Percentiles rank a stretch among this genome's conserved stretches.
These are phyloP conservation scores for Drosophila pachea DNA, from an alignment of 1,140 invertebrate genomes.

Conservation along the genomic window DNA sequence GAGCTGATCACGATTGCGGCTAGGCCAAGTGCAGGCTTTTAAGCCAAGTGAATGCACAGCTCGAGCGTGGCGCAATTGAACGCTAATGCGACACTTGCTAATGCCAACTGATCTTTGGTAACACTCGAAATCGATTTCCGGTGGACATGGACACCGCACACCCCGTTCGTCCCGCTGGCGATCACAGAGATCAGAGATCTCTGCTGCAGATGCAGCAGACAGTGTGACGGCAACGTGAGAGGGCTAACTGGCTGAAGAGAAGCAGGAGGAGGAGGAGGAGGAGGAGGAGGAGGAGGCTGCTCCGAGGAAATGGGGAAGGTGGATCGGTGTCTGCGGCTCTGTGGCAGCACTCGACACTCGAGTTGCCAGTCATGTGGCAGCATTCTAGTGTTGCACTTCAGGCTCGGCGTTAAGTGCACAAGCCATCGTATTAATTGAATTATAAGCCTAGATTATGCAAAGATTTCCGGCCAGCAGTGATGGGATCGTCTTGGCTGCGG, in stretches of 20 bases:
- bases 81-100: constrained; percentile 51
- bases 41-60: constrained; percentile 11
- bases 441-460: constrained; percentile 78
- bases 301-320: not conserved
- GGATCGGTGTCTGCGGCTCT: not conserved
- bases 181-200: constrained; percentile 6
- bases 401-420: constrained; percentile 67
- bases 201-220: constrained; percentile 52
- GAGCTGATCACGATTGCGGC: not conserved
- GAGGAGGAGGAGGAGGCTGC: not conserved
- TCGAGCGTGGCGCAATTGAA: constrained; percentile 31
- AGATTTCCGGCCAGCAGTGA: constrained; percentile 69
- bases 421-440: constrained; percentile 77
- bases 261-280: not conserved
- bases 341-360: constrained; percentile 15
- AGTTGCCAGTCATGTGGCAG: constrained; percentile 75
- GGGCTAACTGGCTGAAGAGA: not conserved
- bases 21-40: constrained; percentile 12
- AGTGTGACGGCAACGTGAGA: constrained; percentile 60
- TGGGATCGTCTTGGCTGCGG: not conserved
- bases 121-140: constrained; percentile 57
- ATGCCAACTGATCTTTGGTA: constrained; percentile 58
- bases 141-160: constrained; percentile 33
- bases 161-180: constrained; percentile 35
- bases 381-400: constrained; percentile 74